These are phyloP conservation scores for Rotaria socialis DNA, from an alignment of 2,888 invertebrate genomes.

Conservation along the genomic window DNA sequence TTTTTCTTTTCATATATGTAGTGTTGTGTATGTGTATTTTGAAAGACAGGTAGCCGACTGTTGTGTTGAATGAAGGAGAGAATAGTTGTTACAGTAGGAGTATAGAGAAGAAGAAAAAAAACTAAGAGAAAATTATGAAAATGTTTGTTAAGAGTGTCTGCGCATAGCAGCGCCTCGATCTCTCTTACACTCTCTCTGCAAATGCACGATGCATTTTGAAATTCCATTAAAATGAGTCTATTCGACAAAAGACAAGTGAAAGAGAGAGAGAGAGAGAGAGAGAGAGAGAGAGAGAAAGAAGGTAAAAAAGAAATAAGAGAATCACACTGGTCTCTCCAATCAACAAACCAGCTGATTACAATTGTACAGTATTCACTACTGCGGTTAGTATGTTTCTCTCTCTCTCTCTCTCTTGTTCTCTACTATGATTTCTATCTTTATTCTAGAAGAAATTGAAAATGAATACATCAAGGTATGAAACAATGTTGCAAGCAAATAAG, in stretches of 20 bases:
- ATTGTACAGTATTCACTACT: background rate
- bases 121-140: constrained; percentile 4
- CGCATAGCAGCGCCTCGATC: background rate
- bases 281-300: background rate
- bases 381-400: constrained; percentile 1
- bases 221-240: background rate
- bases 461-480: constrained; percentile 10
- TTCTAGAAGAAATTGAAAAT: background rate
- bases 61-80: constrained; percentile 7
- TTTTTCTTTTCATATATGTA: background rate
- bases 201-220: background rate
- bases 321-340: background rate
- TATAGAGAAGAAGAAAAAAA: background rate
- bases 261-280: background rate
- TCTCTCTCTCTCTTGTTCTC: background rate
- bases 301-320: background rate
- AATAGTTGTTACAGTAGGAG: constrained; percentile 9
- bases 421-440: constrained; percentile 10
- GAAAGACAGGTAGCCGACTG: background rate
- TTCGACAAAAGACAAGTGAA: background rate
- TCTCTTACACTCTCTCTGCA: background rate
- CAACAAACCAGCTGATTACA: background rate
- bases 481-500: background rate
- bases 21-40: background rate
- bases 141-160: background rate